Conservation (phyloP, 2,888 invertebrate genomes). For the Rugalucina vietnamica region DNA sequence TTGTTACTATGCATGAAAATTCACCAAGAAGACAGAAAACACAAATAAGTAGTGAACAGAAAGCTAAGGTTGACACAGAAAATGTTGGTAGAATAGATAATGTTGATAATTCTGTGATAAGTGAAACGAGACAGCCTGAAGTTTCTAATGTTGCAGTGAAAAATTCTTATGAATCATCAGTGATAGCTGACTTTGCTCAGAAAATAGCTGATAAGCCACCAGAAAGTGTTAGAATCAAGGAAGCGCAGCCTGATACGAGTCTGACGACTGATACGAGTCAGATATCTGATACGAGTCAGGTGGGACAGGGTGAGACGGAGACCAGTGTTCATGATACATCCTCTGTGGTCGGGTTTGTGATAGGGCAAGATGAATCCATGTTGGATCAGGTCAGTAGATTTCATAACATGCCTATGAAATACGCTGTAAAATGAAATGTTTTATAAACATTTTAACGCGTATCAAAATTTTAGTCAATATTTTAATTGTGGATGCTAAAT, state of each 20-base stretch:
- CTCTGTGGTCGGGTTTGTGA: slow-evolving; percentile 85
- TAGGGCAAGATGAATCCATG: slow-evolving; percentile 87
- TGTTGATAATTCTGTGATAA: neutral
- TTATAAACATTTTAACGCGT: too few relatives aligned
- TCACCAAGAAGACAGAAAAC: slow-evolving; percentile 78
- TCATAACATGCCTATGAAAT: too few relatives aligned
- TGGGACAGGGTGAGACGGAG: slow-evolving; percentile 7
- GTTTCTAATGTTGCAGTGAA: neutral
- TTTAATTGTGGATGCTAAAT: too few relatives aligned
- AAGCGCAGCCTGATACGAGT: neutral
- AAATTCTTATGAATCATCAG: slow-evolving; percentile 49
- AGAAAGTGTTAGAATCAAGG: neutral
- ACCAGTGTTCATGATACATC: slow-evolving; percentile 34
- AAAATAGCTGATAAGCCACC: slow-evolving; percentile 26
- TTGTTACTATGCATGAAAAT: slow-evolving; percentile 95
- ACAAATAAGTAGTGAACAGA: slow-evolving; percentile 23
- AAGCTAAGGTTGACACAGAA: slow-evolving; percentile 14
- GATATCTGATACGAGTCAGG: neutral
- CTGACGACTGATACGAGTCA: neutral
- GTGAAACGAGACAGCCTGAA: neutral
- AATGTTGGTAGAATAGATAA: neutral
- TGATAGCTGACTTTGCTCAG: slow-evolving; percentile 55
- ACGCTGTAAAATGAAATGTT: too few relatives aligned
- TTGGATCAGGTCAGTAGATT: slow-evolving; percentile 54
- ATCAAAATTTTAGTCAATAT: too few relatives aligned